A percentile compares a stretch with the other conserved stretches of the same genome.
Conservation (phyloP, 2,797 vertebrate species). For the Borostomias antarcticus region DNA sequence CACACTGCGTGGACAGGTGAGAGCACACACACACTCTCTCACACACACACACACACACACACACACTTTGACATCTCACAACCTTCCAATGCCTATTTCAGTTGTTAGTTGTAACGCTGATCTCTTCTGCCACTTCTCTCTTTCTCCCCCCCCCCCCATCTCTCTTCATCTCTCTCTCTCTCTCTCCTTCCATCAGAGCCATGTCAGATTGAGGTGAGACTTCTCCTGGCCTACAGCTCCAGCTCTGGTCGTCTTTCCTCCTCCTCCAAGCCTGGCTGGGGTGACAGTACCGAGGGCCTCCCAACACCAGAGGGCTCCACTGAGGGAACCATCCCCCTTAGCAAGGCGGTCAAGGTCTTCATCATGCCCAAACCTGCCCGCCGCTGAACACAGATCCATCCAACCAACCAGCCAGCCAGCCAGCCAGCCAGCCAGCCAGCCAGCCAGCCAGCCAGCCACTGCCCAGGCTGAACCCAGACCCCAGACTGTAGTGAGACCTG, state of each 20-base stretch:
- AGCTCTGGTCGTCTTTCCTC: slow-evolving; percentile 68
- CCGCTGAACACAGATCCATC: slow-evolving; percentile 66
- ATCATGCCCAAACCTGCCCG: slow-evolving; percentile 97
- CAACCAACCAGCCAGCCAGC: background rate
- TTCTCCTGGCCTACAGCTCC: slow-evolving; percentile 91
- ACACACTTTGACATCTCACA: background rate
- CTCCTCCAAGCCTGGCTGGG: slow-evolving; percentile 76
- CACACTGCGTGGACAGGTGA: slow-evolving; percentile 96
- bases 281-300: slow-evolving; percentile 77
- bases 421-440: background rate
- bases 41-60: background rate
- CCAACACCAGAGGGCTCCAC: slow-evolving; percentile 77
- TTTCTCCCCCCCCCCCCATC: too few relatives aligned
- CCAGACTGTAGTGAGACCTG: background rate
- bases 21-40: background rate
- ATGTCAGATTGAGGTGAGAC: slow-evolving; percentile 90
- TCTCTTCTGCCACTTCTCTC: too few relatives aligned
- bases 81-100: too few relatives aligned
- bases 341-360: slow-evolving; percentile 92
- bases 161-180: background rate
- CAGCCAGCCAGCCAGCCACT: background rate
- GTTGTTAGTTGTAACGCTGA: too few relatives aligned
- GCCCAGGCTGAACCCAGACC: background rate
- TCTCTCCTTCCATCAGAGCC: slow-evolving; percentile 77
- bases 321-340: slow-evolving; percentile 93